Base-by-base conservation (phyloP, 2,113 vertebrate species). In the Odontesthes bonariensis region DNA sequence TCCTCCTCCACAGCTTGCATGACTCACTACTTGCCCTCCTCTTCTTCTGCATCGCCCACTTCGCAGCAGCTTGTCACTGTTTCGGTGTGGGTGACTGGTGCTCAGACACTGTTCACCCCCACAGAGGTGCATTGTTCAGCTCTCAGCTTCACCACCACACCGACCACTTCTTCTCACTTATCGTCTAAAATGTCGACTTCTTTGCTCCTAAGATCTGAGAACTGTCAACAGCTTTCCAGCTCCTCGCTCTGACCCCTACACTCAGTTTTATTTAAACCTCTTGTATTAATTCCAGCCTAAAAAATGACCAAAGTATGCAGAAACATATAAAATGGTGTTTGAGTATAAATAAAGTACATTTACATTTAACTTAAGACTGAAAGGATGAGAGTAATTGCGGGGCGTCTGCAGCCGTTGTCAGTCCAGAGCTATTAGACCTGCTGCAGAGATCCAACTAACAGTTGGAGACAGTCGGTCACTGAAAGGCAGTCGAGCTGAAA, bases 1-100 rank as follows among this genome's bases (percentile, higher is more conserved):
- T 68, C 73, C 60, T 6, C 82, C 79, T 56, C 62, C 69, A 0
- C 44, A 13, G 2, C 74, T n/a, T 0, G 1, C 35, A 2, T 80
- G 82, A 88, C 19, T 83, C 73, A 81, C 12, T 4, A 16, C 16
- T 33, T 68, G 54, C 55, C 64, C 59, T 63, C 63, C 11, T 73
- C 64, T 52, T 70, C 22, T 54, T 69, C 71, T 47, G 49, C 52
- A 42, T 7, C 58, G 6, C 53, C 65, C 66, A 31, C 74, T 52
- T 73, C 33, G 14, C 54, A 33, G 52, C 62, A 8, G 54, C 68
- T 42, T 65, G 61, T 62, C 72, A 23, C 42, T 31, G 42, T 35
- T n/a, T 64, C 58, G 3, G 73, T 49, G 80, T 77, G 68, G 65
- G 84, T 58, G 77, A 59, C 51, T 38, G 1, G 67, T n/a, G 55